A percentile compares a stretch with the other conserved stretches of the same genome.
Conservation (phyloP, 2,888 invertebrate species). For the Chalcis sispes region DNA sequence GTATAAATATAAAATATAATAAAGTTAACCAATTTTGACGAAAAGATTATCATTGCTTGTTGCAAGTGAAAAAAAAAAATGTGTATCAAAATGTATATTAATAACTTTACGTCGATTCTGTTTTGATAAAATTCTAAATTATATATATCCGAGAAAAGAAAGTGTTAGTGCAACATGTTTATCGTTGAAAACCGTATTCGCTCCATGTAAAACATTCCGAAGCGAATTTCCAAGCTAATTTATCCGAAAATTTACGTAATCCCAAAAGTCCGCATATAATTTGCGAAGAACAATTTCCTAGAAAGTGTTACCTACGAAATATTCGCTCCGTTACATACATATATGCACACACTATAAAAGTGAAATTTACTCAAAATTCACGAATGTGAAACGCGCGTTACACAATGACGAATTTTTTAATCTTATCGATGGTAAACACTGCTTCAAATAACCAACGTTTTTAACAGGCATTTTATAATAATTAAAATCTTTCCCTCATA, state of each 20-base stretch:
- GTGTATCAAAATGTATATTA: too few species aligned
- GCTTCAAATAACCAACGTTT: too few species aligned
- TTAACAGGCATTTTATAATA: too few species aligned
- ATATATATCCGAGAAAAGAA: too few species aligned
- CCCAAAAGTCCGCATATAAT: slow-evolving; percentile 21
- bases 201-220: slow-evolving; percentile 21
- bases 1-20: too few species aligned
- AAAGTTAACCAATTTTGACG: too few species aligned
- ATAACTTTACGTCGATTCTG: too few species aligned
- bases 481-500: neutral
- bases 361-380: slow-evolving; percentile 42
- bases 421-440: too few species aligned
- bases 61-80: too few species aligned
- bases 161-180: neutral
- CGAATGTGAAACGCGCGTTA: neutral
- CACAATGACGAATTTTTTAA: too few species aligned
- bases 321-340: neutral
- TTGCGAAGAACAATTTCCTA: slow-evolving; percentile 33
- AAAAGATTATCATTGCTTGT: too few species aligned
- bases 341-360: slow-evolving; percentile 11
- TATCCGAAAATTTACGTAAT: slow-evolving; percentile 46
- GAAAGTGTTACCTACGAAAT: slow-evolving; percentile 30
- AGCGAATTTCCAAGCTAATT: slow-evolving; percentile 52
- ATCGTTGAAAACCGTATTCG: slow-evolving; percentile 4
- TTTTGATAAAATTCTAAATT: too few species aligned